Evolutionary conservation across 2,113 vertebrate genomes (phyloP).

Genomic region (Caranx ignobilis): DNA sequence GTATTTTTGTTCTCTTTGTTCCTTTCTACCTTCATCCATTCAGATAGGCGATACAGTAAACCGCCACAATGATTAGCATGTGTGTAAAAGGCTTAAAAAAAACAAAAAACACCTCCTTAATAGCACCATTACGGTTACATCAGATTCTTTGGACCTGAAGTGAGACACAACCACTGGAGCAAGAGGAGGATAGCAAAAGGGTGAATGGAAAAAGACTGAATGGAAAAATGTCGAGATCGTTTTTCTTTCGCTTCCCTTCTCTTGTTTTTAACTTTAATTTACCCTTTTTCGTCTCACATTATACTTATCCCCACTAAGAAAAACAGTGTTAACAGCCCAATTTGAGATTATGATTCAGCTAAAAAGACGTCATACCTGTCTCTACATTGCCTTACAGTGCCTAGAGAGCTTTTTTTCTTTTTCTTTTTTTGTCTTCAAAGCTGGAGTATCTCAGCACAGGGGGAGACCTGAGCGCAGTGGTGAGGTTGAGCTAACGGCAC

Average conservation of each 20-base stretch:
- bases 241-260: conserved; percentile 46
- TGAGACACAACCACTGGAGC: conserved; percentile 64
- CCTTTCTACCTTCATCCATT: background rate
- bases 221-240: conserved; percentile 71
- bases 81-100: conserved; percentile 45
- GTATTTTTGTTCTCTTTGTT: background rate
- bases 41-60: conserved; percentile 46
- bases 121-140: conserved; percentile 65
- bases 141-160: conserved; percentile 74
- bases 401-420: conserved; percentile 21
- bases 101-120: conserved; percentile 40
- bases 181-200: conserved; percentile 45
- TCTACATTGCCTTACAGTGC: conserved; percentile 16
- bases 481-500: conserved; percentile 55
- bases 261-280: conserved; percentile 15
- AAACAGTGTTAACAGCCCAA: background rate
- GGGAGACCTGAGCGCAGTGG: conserved; percentile 3
- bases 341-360: background rate
- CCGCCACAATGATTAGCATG: conserved; percentile 4
- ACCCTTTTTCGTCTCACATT: background rate
- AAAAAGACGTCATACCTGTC: conserved; percentile 24
- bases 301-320: background rate
- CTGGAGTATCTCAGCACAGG: conserved; percentile 45
- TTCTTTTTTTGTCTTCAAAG: conserved; percentile 18
- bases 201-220: conserved; percentile 74